A percentile compares a stretch with the other conserved stretches of the same genome.
These are phyloP conservation scores for Pseudonaja textilis DNA, from an alignment of 2,113 vertebrate genomes.

Conservation along the genomic window DNA sequence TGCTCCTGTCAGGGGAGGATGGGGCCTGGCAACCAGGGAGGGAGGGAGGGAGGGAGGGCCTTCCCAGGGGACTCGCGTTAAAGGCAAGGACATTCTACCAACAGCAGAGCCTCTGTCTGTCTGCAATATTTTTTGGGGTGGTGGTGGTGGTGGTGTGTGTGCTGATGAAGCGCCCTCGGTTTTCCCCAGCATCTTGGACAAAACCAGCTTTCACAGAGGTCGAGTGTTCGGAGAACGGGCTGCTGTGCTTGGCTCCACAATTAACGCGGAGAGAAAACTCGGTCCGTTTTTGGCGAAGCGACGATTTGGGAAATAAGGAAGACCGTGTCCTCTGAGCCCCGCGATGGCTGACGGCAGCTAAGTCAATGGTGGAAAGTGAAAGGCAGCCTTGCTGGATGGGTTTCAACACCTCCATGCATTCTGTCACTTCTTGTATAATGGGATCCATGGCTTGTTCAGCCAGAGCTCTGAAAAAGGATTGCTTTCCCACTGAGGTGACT, in stretches of 20 bases:
- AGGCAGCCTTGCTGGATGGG: slow-evolving; percentile 10
- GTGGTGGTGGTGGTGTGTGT: too few relatives aligned
- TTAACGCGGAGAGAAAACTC: slow-evolving; percentile 33
- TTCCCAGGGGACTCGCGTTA: slow-evolving; percentile 63
- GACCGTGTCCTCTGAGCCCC: background rate
- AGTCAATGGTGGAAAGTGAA: background rate
- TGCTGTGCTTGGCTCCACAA: slow-evolving; percentile 34
- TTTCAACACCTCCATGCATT: background rate
- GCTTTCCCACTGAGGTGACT: fast-evolving
- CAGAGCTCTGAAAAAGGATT: background rate
- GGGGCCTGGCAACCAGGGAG: slow-evolving; percentile 64
- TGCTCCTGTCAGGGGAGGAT: slow-evolving; percentile 59
- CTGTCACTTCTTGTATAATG: background rate
- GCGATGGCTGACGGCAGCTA: background rate
- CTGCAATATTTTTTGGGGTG: slow-evolving; percentile 30
- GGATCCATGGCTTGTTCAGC: background rate
- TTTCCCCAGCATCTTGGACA: slow-evolving; percentile 63
- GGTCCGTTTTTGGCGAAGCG: slow-evolving; percentile 32
- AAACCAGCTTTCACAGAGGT: slow-evolving; percentile 40
- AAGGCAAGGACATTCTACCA: slow-evolving; percentile 67
- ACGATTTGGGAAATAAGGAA: slow-evolving; percentile 23
- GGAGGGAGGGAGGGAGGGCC: background rate
- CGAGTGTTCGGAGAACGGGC: slow-evolving; percentile 16
- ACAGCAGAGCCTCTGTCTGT: slow-evolving; percentile 73
- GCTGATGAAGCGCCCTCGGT: slow-evolving; percentile 57